Base-by-base conservation (phyloP, 2,888 invertebrate genomes). In the Drosophila stalkeri region DNA sequence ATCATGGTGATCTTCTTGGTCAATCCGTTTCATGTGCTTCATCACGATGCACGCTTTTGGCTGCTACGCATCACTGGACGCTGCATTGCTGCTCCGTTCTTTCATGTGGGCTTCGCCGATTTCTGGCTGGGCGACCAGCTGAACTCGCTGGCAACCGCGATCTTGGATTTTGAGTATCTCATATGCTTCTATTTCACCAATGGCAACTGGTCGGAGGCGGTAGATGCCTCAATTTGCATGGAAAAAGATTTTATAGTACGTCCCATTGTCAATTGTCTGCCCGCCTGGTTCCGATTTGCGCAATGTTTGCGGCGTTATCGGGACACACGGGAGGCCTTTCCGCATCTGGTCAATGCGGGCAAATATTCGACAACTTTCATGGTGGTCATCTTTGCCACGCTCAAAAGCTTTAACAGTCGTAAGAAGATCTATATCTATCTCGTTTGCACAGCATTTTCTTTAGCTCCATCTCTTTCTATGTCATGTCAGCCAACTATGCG, bases 111-210 rank as follows among this genome's bases (percentile, higher is more conserved):
- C 49, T 99, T 99, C 92, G 98, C 99, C 31, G 99, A 99, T 94
- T 99, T 99, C 95, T 99, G 99, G 99, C 95, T 99, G 92, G 99
- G 98, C 7, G 99, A 99, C 94, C 99, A 99, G 93, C 94, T 99
- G 91, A 99, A 99, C 93, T 99, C 99, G 63, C 94, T 99, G 78
- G 96, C 95, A 0, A 96, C 96, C 0, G 97, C 98, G 5, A 95
- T 99, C 79, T 94, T 98, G 16, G 99, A 99, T 93, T 96, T 99
- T 91, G 98, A 99, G 90, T 99, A 97, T 93, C 95, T 99, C 76
- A 93, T 97, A 35, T 99, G 99, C 88, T 99, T 98, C 93, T 99
- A 99, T 91, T 94, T 96, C 4, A 96, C 96, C 0, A 97, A 96
- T 80, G 95, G 95, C 6, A 95, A 96, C 91, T 97, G 96, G 96